These are phyloP conservation scores for Myotis davidii DNA, from an alignment of 2,113 vertebrate genomes.

Conservation along the genomic window DNA sequence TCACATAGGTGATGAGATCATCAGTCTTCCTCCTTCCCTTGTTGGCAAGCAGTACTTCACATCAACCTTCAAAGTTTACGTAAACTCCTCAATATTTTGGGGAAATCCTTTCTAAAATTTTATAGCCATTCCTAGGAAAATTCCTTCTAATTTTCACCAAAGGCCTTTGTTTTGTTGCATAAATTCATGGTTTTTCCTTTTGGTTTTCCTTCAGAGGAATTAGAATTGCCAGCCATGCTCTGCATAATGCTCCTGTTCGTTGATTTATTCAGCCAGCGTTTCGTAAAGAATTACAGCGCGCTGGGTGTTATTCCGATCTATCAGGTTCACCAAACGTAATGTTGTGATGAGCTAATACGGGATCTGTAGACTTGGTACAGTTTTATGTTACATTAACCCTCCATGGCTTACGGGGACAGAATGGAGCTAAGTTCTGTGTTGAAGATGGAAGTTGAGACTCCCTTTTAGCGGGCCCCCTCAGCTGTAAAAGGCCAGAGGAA, in stretches of 20 bases:
- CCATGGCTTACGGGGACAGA: background rate
- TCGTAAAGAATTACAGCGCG: background rate
- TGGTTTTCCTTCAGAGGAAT: background rate
- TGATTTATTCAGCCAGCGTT: background rate
- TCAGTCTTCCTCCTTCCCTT: background rate
- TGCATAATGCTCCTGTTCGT: background rate
- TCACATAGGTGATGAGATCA: background rate
- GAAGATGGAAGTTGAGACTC: background rate
- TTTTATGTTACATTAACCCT: background rate
- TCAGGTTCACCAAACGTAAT: background rate
- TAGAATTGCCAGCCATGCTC: background rate
- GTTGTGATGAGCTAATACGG: background rate
- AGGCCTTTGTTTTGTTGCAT: background rate
- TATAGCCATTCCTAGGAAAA: background rate
- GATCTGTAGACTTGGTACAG: background rate
- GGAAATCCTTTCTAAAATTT: conserved; percentile 9
- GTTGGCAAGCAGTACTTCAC: background rate
- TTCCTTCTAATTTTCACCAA: conserved; percentile 16
- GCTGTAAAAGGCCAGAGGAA: background rate
- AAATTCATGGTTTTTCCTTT: background rate
- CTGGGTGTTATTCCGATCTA: background rate
- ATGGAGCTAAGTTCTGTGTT: background rate
- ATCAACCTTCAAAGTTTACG: background rate
- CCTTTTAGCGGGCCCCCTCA: background rate
- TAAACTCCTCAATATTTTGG: background rate